These are phyloP conservation scores for Pachymerium ferrugineum DNA, from an alignment of 2,888 invertebrate genomes.

Conservation along the genomic window DNA sequence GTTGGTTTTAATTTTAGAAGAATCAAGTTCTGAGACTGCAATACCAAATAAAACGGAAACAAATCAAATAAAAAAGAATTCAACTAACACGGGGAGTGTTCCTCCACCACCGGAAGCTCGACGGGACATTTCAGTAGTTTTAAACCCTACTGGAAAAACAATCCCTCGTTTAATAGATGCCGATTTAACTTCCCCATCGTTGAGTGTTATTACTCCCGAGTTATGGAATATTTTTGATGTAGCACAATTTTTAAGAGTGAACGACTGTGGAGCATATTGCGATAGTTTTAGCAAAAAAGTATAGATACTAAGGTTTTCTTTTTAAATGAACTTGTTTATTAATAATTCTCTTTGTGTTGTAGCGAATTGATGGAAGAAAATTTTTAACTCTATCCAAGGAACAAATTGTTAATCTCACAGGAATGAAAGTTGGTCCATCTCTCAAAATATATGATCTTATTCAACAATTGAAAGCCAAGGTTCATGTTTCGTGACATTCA, in stretches of 20 bases:
- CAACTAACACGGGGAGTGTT: not conserved
- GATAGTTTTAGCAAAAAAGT: conserved; percentile 57
- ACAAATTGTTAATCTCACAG: conserved; percentile 78
- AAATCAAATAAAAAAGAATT: not conserved
- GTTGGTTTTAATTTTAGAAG: conserved; percentile 26
- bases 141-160: conserved; percentile 29
- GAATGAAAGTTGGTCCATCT: conserved; percentile 92
- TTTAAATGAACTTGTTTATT: not conserved
- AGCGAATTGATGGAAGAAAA: conserved; percentile 71
- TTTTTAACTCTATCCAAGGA: conserved; percentile 78
- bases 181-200: conserved; percentile 9
- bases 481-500: conserved; percentile 42
- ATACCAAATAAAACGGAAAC: not conserved
- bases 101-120: not conserved
- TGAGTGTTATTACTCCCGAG: conserved; percentile 49
- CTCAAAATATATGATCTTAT: conserved; percentile 88
- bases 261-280: conserved; percentile 65
- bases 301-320: conserved; percentile 34
- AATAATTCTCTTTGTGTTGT: conserved; percentile 42
- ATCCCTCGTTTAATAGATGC: conserved; percentile 38
- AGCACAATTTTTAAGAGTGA: conserved; percentile 79
- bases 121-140: not conserved
- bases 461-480: conserved; percentile 81
- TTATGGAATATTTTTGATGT: conserved; percentile 82
- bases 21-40: conserved; percentile 29